Evolutionary conservation across 2,888 invertebrate species (phyloP).

Genomic region (Acanthacorydalis orientalis): DNA sequence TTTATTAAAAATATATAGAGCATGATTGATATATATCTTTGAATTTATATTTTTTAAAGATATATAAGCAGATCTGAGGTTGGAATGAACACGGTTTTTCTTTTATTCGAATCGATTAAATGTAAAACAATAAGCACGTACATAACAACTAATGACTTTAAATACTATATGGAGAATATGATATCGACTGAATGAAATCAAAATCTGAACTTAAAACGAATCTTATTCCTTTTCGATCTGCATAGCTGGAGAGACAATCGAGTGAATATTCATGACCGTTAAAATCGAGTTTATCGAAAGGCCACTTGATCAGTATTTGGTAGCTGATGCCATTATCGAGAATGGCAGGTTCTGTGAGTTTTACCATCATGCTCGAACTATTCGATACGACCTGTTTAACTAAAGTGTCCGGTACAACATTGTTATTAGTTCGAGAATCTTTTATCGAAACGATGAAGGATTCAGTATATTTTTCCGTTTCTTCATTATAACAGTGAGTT

Average conservation of each 20-base stretch:
- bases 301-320: slow-evolving; percentile 3
- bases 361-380: slow-evolving; percentile 3
- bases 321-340: slow-evolving; percentile 2
- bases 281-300: slow-evolving; percentile 4
- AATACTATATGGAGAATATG: slow-evolving; percentile 6
- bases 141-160: neutral
- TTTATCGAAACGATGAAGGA: slow-evolving; percentile 2
- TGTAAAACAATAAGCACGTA: neutral
- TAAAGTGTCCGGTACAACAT: slow-evolving; percentile 1
- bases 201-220: slow-evolving; percentile 4
- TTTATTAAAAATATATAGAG: too few relatives aligned
- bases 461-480: slow-evolving; percentile 1
- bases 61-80: too few relatives aligned
- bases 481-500: neutral
- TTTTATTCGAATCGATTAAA: too few relatives aligned
- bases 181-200: slow-evolving; percentile 6
- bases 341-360: slow-evolving; percentile 1
- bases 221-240: slow-evolving; percentile 3
- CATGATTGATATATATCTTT: too few relatives aligned
- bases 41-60: too few relatives aligned
- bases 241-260: slow-evolving; percentile 4
- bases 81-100: too few relatives aligned
- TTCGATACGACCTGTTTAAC: slow-evolving; percentile 1
- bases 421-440: slow-evolving; percentile 1
- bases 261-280: slow-evolving; percentile 6